These are phyloP conservation scores for Aplocera efformata DNA, from an alignment of 2,888 invertebrate genomes.

Conservation along the genomic window DNA sequence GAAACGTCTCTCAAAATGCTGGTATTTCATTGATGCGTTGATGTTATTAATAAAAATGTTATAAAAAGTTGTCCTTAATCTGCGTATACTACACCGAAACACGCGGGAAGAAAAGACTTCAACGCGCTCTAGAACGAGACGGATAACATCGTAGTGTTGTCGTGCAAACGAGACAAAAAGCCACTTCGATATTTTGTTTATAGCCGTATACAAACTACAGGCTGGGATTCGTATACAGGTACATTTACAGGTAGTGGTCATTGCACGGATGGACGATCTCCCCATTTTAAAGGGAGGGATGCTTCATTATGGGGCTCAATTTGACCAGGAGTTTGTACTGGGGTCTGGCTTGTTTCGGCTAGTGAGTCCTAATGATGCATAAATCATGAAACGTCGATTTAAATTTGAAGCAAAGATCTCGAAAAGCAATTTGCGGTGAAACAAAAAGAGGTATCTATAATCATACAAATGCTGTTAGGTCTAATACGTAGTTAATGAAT, in stretches of 20 bases:
- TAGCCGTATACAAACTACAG: constrained; percentile 61
- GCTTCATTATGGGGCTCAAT: constrained; percentile 53
- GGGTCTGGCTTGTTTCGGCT: constrained; percentile 58
- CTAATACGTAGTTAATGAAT: constrained; percentile 41
- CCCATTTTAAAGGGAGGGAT: constrained; percentile 65
- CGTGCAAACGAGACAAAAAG: constrained; percentile 58
- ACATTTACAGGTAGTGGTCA: constrained; percentile 61
- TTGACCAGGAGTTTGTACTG: constrained; percentile 45
- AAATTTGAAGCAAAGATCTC: constrained; percentile 19
- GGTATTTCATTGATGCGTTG: not conserved
- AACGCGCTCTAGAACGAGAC: constrained; percentile 62
- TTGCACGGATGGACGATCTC: constrained; percentile 71
- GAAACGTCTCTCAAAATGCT: too few relatives aligned
- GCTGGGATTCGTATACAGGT: constrained; percentile 68
- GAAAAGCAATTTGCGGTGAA: constrained; percentile 6
- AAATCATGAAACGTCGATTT: constrained; percentile 51
- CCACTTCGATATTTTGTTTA: constrained; percentile 57
- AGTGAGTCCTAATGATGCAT: constrained; percentile 68
- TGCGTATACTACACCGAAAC: constrained; percentile 45
- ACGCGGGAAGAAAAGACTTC: constrained; percentile 70
- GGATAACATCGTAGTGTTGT: constrained; percentile 34
- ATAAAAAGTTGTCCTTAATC: constrained; percentile 28
- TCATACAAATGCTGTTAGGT: constrained; percentile 25
- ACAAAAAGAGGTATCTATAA: constrained; percentile 21
- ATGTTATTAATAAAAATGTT: constrained; percentile 1